Percentiles rank a stretch among this genome's conserved stretches.
Evolutionary conservation across 1,140 invertebrate genomes (phyloP).

Genomic region (Camponotus pennsylvanicus): DNA sequence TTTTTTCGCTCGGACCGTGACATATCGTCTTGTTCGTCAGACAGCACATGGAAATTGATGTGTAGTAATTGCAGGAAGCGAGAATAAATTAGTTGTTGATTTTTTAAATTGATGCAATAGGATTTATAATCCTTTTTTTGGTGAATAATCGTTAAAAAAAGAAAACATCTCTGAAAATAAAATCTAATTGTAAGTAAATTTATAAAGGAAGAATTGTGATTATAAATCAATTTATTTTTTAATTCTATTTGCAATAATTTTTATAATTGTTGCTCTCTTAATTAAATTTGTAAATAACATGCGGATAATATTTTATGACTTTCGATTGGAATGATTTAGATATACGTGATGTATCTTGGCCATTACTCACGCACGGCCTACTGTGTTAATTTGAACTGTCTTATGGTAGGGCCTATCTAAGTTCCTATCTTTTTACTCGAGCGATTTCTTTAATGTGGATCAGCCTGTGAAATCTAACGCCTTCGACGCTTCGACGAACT

Average conservation of each 20-base stretch:
- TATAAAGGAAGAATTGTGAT: too few relatives aligned
- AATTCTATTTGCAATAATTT: background rate
- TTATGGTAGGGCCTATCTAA: slow-evolving; percentile 56
- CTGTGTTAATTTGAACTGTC: slow-evolving; percentile 68
- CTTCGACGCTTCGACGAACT: slow-evolving; percentile 68
- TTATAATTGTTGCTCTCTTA: background rate
- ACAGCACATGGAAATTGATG: slow-evolving; percentile 38
- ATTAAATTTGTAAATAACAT: background rate
- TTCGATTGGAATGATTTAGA: background rate
- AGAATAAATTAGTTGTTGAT: slow-evolving; percentile 37
- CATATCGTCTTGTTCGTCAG: slow-evolving; percentile 11
- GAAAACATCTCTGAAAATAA: background rate
- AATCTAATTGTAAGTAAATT: background rate
- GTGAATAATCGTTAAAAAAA: background rate
- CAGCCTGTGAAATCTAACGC: slow-evolving; percentile 81
- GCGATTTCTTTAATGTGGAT: slow-evolving; percentile 67
- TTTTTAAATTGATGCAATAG: slow-evolving; percentile 11
- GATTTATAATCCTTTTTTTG: background rate
- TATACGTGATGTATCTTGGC: slow-evolving; percentile 45
- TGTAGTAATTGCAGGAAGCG: slow-evolving; percentile 5
- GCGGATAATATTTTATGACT: background rate
- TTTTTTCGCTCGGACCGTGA: slow-evolving; percentile 44
- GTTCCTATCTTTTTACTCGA: slow-evolving; percentile 70
- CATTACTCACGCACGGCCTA: slow-evolving; percentile 67
- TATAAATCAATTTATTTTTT: background rate